Evolutionary conservation across 2,888 invertebrate species (phyloP).

Genomic region (Petrophora chlorosata): DNA sequence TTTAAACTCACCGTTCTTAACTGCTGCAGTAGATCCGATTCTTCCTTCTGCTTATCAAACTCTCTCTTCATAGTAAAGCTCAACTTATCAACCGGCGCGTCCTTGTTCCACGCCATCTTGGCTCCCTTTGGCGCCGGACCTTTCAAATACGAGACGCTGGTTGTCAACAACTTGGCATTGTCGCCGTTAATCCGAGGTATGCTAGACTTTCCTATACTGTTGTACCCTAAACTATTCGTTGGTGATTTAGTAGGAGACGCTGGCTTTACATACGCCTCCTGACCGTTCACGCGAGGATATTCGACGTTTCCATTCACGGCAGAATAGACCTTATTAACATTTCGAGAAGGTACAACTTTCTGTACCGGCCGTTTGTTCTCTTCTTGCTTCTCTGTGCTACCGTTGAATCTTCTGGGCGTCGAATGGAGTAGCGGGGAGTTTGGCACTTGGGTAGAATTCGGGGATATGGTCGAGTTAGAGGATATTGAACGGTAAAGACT

Average conservation of each 20-base stretch:
- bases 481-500: conserved; percentile 67
- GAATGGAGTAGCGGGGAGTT: conserved; percentile 77
- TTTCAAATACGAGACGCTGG: conserved; percentile 84
- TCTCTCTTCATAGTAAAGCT: conserved; percentile 96
- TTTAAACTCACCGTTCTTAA: conserved; percentile 88
- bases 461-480: conserved; percentile 60
- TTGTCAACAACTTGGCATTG: conserved; percentile 80
- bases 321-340: conserved; percentile 80
- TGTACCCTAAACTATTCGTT: conserved; percentile 84
- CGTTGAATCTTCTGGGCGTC: conserved; percentile 76
- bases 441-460: conserved; percentile 67
- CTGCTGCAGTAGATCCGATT: conserved; percentile 92
- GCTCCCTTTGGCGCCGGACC: conserved; percentile 76
- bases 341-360: conserved; percentile 91
- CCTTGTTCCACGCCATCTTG: conserved; percentile 89
- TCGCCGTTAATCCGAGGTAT: conserved; percentile 70
- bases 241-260: conserved; percentile 86
- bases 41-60: conserved; percentile 95
- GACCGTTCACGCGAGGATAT: conserved; percentile 63
- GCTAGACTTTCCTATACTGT: conserved; percentile 71
- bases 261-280: conserved; percentile 85
- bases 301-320: conserved; percentile 77
- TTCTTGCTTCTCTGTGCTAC: conserved; percentile 67
- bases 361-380: conserved; percentile 88
- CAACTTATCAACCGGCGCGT: conserved; percentile 88